Evolutionary conservation across 2,888 invertebrate genomes (phyloP).

Genomic region (Watsonalla cultraria): DNA sequence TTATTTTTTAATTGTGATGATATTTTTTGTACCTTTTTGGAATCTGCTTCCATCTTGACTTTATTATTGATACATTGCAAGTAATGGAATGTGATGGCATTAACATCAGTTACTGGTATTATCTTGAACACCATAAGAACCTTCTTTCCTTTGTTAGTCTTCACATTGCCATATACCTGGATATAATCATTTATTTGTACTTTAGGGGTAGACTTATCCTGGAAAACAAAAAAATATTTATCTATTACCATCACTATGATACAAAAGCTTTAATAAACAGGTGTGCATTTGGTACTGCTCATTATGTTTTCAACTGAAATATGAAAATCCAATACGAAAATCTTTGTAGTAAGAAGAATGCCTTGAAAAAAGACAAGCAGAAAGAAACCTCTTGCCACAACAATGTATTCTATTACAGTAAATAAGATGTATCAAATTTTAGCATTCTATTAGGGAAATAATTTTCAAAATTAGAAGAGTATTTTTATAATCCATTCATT

Average conservation of each 20-base stretch:
- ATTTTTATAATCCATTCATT: no score
- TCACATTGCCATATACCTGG: conserved; percentile 71
- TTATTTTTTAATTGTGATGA: no score
- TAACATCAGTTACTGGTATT: conserved; percentile 63
- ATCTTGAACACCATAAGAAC: conserved; percentile 73
- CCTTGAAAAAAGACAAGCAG: no score
- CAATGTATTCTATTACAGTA: no score
- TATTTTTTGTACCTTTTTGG: conserved; percentile 56
- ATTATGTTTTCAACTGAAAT: no score
- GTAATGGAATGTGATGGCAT: conserved; percentile 74
- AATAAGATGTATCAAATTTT: not conserved
- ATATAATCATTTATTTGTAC: conserved; percentile 72
- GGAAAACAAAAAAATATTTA: conserved; percentile 5
- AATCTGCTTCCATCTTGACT: conserved; percentile 70
- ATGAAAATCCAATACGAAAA: no score
- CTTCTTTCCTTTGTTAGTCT: conserved; percentile 71
- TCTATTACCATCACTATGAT: not conserved
- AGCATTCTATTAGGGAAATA: not conserved
- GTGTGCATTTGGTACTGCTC: no score
- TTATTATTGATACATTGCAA: conserved; percentile 71
- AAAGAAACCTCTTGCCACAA: no score
- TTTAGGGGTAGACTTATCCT: conserved; percentile 71
- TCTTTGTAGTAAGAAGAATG: not conserved
- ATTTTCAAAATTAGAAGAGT: no score
- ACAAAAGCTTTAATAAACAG: no score